Evolutionary conservation across 2,888 invertebrate species (phyloP), one percentile per base, ranked within the genome.

Genomic region (Nezara viridula): DNA sequence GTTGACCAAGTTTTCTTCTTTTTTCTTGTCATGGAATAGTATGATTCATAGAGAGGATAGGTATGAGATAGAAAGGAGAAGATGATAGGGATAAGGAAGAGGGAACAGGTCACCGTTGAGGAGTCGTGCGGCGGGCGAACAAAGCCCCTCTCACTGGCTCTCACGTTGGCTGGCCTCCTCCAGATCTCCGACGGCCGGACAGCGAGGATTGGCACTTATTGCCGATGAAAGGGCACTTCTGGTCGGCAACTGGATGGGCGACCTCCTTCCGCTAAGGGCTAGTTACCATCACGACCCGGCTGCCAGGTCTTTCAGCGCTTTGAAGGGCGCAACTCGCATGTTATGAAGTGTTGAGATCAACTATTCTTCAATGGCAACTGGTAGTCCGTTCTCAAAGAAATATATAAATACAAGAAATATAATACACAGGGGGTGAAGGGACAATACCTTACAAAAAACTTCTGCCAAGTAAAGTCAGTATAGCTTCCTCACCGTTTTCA

Each of bases 201-300:
- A 44, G 81, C 44, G 44, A 81, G 81, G 81, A 81, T 81, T 81
- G 81, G 81, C 81, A 81, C 44, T 81, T 81, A 81, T 81, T 81
- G 81, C 44, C 81, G 81, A 81, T 81, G 81, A 81, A 81, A 81
- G 81, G 81, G 81, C 81, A 47, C 44, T 81, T 81, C 81, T 47
- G 81, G 81, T 81, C 81, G 12, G 81, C 81, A 40, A 37, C 44
- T 81, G 81, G 81, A 81, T 81, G 44, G 44, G n/a, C 40, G 81
- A 81, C 81, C 81, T 81, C 44, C 44, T 81, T 81, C 44, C 5
- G 81, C 81, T 47, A 81, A 81, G 81, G 81, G 81, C 81, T 81
- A 81, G 44, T 81, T 81, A 40, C 44, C 5, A 47, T 24, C 81
- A 81, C 81, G 81, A 81, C 81, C 27, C 16, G 24, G 1, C 81